Conservation (phyloP, 2,888 invertebrate species). For the Pantelozetes paolii region DNA sequence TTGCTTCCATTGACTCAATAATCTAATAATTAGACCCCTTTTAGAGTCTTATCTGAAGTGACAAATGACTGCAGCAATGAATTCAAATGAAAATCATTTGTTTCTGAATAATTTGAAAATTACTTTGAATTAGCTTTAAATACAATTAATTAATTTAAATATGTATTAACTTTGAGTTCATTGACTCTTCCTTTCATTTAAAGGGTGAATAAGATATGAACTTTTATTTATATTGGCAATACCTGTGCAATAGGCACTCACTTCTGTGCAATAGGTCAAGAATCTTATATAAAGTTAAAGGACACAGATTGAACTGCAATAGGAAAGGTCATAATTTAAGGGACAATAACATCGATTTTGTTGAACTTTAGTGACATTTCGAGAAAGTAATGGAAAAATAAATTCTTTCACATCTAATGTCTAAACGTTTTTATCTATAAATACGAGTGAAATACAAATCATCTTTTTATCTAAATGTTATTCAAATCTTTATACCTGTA, state of each 20-base stretch:
- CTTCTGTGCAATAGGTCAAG: constrained; percentile 1
- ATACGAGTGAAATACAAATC: background rate
- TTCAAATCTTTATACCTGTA: background rate
- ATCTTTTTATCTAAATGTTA: background rate
- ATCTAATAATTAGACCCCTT: no score
- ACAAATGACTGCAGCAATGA: no score
- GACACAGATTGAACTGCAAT: background rate
- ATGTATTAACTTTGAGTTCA: background rate
- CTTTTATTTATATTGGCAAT: background rate
- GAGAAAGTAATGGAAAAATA: background rate
- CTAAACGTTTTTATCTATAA: background rate
- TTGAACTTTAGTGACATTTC: constrained; percentile 13
- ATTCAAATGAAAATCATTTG: no score
- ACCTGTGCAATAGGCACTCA: background rate
- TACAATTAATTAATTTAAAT: no score
- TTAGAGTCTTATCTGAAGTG: no score
- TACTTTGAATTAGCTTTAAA: no score
- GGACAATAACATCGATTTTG: constrained; percentile 21
- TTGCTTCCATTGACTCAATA: no score
- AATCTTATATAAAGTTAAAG: constrained; percentile 11
- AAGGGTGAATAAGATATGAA: background rate
- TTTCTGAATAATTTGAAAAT: no score
- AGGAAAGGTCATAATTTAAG: constrained; percentile 8
- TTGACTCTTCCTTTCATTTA: background rate
- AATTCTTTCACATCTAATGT: background rate